A percentile compares a stretch with the other conserved stretches of the same genome.
Evolutionary conservation across 2,797 vertebrate genomes (phyloP).

Genomic region (Notoglanidium macrostoma): DNA sequence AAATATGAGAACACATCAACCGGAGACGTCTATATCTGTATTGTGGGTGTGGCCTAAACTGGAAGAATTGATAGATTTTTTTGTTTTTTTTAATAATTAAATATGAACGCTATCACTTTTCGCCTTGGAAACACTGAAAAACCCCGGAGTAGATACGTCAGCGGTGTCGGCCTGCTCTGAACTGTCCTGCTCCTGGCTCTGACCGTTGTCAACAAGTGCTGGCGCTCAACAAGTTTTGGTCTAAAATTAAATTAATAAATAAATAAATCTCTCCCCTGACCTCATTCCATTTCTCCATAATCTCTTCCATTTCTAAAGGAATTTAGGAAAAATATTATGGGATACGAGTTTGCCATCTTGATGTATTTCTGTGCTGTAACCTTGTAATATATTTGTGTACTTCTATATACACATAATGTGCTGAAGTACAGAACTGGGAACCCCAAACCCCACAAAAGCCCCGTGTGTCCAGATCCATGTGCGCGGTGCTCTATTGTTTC

Average conservation of each 20-base stretch:
- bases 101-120: not conserved
- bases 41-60: not conserved
- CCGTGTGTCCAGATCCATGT: not conserved
- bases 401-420: not conserved
- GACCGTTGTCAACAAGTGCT: not conserved
- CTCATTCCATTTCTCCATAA: not conserved
- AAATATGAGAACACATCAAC: not conserved
- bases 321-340: not conserved
- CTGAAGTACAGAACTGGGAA: too few relatives aligned
- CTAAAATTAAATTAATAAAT: too few relatives aligned
- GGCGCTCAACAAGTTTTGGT: too few relatives aligned
- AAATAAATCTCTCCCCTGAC: too few relatives aligned
- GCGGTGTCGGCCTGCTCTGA: not conserved
- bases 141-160: not conserved
- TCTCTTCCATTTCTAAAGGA: not conserved
- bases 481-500: not conserved
- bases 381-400: not conserved
- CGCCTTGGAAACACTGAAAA: not conserved
- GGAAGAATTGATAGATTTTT: not conserved
- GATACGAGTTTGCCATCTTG: not conserved
- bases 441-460: not conserved
- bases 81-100: not conserved
- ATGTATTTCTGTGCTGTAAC: too few relatives aligned
- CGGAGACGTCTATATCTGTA: not conserved
- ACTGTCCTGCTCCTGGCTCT: not conserved